Conservation (phyloP, 1,140 invertebrate species). For the Meloidogyne exigua region DNA sequence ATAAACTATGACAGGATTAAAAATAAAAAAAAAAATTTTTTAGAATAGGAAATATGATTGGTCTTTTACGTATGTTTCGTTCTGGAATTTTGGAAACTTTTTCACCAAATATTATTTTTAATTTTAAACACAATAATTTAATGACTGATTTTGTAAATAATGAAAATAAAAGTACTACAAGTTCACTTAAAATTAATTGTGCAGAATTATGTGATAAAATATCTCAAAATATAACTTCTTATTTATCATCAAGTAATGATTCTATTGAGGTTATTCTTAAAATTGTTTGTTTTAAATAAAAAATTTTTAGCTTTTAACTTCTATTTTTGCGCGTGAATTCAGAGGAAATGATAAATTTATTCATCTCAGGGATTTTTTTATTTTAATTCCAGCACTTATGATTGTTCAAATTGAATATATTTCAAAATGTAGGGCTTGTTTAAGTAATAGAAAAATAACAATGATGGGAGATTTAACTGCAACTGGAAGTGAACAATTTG, state of each 20-base stretch:
- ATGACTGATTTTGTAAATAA: background rate
- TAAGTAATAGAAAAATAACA: constrained; percentile 73
- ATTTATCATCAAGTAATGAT: constrained; percentile 70
- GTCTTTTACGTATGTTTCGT: constrained; percentile 87
- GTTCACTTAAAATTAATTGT: background rate
- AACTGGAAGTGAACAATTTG: constrained; percentile 71
- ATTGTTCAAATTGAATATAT: constrained; percentile 92
- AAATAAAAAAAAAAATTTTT: constrained; percentile 18
- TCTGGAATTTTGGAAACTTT: constrained; percentile 89
- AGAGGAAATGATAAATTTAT: constrained; percentile 73
- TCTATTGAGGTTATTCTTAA: constrained; percentile 85
- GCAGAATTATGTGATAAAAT: constrained; percentile 10
- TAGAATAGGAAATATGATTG: constrained; percentile 82
- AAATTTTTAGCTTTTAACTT: constrained; percentile 75
- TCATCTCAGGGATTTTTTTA: constrained; percentile 88
- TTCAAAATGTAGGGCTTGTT: constrained; percentile 85
- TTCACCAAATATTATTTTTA: constrained; percentile 69
- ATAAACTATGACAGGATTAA: too few relatives aligned
- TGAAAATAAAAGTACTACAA: background rate
- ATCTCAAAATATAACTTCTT: background rate
- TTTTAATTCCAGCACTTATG: constrained; percentile 87
- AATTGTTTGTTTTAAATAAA: background rate
- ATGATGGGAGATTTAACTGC: constrained; percentile 70
- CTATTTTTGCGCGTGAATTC: constrained; percentile 86
- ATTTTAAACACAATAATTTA: background rate